phyloP scores from a whole-genome alignment of 1,140 invertebrate species.

The Drosophila ogumai region DNA sequence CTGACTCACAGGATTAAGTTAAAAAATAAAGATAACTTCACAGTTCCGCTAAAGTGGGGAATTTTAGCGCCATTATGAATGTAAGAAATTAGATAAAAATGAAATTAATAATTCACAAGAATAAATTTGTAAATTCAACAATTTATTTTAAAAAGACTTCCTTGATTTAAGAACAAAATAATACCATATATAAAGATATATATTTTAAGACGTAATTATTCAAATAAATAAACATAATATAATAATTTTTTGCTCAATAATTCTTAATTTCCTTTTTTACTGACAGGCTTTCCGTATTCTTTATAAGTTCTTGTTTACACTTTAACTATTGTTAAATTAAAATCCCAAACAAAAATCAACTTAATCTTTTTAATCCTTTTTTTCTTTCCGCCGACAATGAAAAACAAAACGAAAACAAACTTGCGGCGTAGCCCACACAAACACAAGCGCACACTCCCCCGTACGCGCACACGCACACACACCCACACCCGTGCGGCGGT shows the following conservation, averaged over 20 bases:
- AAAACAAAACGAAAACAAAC: conserved; percentile 47
- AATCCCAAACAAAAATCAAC: neutral
- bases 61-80: neutral
- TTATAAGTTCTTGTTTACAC: neutral
- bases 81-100: neutral
- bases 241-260: neutral
- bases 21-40: neutral
- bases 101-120: neutral
- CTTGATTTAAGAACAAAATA: neutral
- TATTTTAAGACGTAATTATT: neutral
- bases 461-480: conserved; percentile 25
- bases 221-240: too few relatives aligned
- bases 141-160: too few relatives aligned
- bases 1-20: conserved; percentile 24
- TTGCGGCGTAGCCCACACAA: conserved; percentile 34
- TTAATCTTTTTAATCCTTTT: conserved; percentile 24
- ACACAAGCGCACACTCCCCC: conserved; percentile 16
- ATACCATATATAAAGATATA: neutral
- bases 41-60: neutral
- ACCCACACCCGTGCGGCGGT: conserved; percentile 24
- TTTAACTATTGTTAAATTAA: neutral
- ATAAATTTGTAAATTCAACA: neutral
- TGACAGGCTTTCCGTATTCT: neutral
- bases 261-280: neutral
- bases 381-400: conserved; percentile 16